Percentiles rank a stretch among this genome's conserved stretches.
phyloP scores from a whole-genome alignment of 1,140 invertebrate genomes.

The Sesamia nonagrioides region DNA sequence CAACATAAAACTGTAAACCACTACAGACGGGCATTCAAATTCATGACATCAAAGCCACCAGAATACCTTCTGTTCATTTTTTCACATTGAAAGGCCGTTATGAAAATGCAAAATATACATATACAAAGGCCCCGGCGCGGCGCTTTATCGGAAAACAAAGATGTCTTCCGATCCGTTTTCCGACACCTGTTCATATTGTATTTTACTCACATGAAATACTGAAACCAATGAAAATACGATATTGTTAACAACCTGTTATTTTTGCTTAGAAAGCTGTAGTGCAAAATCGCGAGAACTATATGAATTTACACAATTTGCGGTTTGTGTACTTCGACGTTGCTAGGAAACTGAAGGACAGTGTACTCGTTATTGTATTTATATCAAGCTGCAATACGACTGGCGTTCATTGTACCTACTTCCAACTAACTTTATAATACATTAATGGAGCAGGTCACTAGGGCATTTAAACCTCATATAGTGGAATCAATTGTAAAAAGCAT shows the following conservation, averaged over 20 bases:
- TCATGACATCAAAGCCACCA: not conserved
- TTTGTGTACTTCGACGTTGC: constrained; percentile 50
- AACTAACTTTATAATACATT: constrained; percentile 14
- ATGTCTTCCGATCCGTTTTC: constrained; percentile 1
- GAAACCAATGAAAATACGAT: not conserved
- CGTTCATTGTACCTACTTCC: constrained; percentile 10
- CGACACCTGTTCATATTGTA: constrained; percentile 18
- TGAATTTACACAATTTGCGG: constrained; percentile 19
- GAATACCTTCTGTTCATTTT: constrained; percentile 19
- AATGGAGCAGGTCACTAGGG: not conserved
- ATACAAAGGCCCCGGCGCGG: not conserved
- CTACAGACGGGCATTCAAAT: constrained; percentile 7
- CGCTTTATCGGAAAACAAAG: constrained; percentile 27
- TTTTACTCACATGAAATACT: constrained; percentile 3
- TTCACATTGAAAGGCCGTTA: constrained; percentile 8
- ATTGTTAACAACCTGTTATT: not conserved
- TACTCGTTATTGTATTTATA: constrained; percentile 33
- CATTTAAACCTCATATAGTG: not conserved
- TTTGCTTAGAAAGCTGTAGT: not conserved
- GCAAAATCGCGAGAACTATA: constrained; percentile 9
- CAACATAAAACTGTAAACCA: not conserved
- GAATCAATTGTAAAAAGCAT: not conserved
- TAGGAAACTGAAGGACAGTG: constrained; percentile 44
- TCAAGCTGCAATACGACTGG: constrained; percentile 33
- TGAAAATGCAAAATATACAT: constrained; percentile 32